phyloP scores from a whole-genome alignment of 2,888 invertebrate species.

The Callimorpha dominula region DNA sequence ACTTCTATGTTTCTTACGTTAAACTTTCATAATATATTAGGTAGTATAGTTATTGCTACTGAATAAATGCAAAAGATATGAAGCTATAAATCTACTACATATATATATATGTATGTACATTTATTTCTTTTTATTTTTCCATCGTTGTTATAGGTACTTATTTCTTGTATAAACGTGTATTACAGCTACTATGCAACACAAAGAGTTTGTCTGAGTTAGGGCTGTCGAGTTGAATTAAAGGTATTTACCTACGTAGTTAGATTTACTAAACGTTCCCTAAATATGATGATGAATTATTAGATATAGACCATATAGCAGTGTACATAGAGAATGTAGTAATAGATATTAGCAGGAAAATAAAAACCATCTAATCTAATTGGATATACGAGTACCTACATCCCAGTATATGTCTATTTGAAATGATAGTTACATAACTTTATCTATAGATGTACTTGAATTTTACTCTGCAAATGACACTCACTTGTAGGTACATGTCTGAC shows the following conservation, averaged over 20 bases:
- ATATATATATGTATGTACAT: background rate
- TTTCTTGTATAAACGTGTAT: background rate
- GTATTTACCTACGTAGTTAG: background rate
- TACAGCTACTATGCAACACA: constrained; percentile 4
- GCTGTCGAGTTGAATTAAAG: background rate
- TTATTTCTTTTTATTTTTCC: background rate
- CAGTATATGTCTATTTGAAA: too few relatives aligned
- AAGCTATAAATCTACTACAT: background rate
- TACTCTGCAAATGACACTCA: background rate
- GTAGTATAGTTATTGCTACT: background rate
- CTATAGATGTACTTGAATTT: too few relatives aligned
- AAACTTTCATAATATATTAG: background rate
- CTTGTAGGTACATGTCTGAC: background rate
- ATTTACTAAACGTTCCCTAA: background rate
- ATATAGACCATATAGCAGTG: too few relatives aligned
- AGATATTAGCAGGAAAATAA: too few relatives aligned
- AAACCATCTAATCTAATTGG: too few relatives aligned
- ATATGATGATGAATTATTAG: background rate
- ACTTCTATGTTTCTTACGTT: background rate
- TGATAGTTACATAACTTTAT: too few relatives aligned
- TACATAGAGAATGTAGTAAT: too few relatives aligned
- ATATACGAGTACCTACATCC: too few relatives aligned
- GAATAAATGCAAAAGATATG: background rate
- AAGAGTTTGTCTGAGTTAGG: background rate
- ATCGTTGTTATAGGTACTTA: background rate